Percentiles rank a stretch among this genome's conserved stretches.
phyloP scores from a whole-genome alignment of 2,113 vertebrate genomes.

The Ursus arctos region DNA sequence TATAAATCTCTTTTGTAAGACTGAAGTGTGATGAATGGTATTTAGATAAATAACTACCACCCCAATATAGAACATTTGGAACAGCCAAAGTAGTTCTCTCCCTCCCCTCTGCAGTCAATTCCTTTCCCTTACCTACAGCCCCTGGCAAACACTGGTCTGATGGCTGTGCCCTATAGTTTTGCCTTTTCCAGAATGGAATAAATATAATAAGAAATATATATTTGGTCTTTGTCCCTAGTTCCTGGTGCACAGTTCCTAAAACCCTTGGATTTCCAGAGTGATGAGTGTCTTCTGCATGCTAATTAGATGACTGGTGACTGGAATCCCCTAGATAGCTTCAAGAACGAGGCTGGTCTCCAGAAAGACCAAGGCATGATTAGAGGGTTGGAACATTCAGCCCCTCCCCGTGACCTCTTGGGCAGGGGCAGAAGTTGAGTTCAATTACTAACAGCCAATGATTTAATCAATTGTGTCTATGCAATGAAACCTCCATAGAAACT shows the following conservation, averaged over 20 bases:
- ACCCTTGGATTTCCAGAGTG: neutral
- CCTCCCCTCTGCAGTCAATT: neutral
- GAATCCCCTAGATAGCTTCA: neutral
- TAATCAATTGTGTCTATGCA: neutral
- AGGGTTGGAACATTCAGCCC: neutral
- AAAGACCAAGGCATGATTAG: neutral
- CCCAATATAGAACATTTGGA: neutral
- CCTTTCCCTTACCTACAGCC: too few species aligned
- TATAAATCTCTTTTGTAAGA: neutral
- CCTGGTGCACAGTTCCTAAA: neutral
- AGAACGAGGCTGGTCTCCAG: neutral
- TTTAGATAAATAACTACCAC: neutral
- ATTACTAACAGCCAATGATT: neutral
- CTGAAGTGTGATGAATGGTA: neutral
- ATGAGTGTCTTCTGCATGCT: neutral
- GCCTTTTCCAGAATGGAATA: neutral
- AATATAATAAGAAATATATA: neutral
- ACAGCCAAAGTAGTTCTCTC: neutral
- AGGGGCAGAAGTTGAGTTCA: neutral
- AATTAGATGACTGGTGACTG: neutral
- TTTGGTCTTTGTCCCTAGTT: neutral
- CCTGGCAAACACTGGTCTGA: neutral
- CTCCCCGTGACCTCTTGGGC: neutral
- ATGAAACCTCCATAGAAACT: neutral
- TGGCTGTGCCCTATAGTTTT: neutral